Base-by-base conservation (phyloP, 2,797 vertebrate species). In the Crenuchus spilurus region DNA sequence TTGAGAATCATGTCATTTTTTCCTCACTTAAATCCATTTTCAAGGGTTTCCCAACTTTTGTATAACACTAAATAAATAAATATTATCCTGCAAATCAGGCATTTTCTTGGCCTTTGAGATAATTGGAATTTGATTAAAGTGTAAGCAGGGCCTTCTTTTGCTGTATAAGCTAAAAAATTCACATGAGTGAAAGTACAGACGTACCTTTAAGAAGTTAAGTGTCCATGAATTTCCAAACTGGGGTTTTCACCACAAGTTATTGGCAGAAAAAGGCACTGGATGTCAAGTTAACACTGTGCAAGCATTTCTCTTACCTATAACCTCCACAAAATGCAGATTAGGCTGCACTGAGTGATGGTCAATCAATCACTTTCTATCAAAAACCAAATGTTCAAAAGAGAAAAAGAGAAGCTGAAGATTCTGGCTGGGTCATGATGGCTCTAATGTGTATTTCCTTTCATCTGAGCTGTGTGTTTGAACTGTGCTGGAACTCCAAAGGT, bases 71-170 rank as follows among this genome's bases (percentile, higher is more conserved):
- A 71, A 71, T 49, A 70, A 70, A 35, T 57, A 33, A 26, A 70
- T 52, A 41, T 71, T 28, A 72, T 55, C 66, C 84, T 62, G 76
- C 82, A 86, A 84, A 76, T 49, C 30, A 71, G 72, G 28, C 82
- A 88, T 86, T 85, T 84, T 85, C 86, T 79, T 70, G 83, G 84
- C 76, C 80, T 48, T 81, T 83, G 80, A 84, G 90, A 88, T 91
- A 89, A 90, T 88, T 90, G 84, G 88, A 90, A 91, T 90, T 88
- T 90, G 88, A 91, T 92, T 90, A 88, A 90, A 90, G 83, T 83
- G 80, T 87, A 88, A 85, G 78, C 64, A 72, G 83, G 88, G 75
- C 75, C 69, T 58, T 86, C 77, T 89, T 90, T 84, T 87, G 87
- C 87, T 66, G 67, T 76, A 75, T 88, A 90, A 90, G 88, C 90